A percentile compares a stretch with the other conserved stretches of the same genome.
These are phyloP conservation scores for Bilobella aurantiaca DNA, from an alignment of 1,140 invertebrate genomes.

Conservation along the genomic window DNA sequence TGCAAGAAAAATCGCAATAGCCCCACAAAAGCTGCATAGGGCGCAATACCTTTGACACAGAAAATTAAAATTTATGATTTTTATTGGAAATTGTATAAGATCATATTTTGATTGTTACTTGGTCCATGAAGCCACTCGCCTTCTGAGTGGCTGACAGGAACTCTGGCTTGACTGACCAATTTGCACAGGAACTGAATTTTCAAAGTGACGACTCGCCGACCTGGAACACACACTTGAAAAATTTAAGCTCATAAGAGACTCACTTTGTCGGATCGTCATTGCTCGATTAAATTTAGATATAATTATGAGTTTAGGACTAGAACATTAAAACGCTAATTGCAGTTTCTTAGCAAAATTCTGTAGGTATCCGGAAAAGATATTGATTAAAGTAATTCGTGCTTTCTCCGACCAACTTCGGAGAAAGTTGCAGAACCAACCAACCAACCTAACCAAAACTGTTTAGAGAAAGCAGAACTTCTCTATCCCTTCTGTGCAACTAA, in stretches of 20 bases:
- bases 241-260: constrained; percentile 6
- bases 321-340: too few species aligned
- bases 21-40: constrained; percentile 32
- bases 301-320: too few species aligned
- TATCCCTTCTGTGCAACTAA: too few species aligned
- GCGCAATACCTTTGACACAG: constrained; percentile 23
- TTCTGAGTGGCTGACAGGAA: constrained; percentile 21
- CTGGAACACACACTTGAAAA: constrained; percentile 23
- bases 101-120: constrained; percentile 11
- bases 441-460: too few species aligned
- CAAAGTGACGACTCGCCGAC: constrained; percentile 9
- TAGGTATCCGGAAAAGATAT: too few species aligned
- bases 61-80: background rate
- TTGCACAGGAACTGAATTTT: background rate
- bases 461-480: too few species aligned
- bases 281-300: too few species aligned
- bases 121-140: constrained; percentile 28
- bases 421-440: too few species aligned
- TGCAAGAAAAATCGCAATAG: constrained; percentile 53
- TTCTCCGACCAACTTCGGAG: too few species aligned
- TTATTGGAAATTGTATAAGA: background rate
- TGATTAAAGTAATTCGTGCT: too few species aligned
- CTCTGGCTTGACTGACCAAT: constrained; percentile 4
- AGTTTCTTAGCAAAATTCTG: too few species aligned
- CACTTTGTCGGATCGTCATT: background rate